Evolutionary conservation across 2,888 invertebrate species (phyloP), one percentile per base, ranked within the genome.

Genomic region (Hoplodrina blanda): DNA sequence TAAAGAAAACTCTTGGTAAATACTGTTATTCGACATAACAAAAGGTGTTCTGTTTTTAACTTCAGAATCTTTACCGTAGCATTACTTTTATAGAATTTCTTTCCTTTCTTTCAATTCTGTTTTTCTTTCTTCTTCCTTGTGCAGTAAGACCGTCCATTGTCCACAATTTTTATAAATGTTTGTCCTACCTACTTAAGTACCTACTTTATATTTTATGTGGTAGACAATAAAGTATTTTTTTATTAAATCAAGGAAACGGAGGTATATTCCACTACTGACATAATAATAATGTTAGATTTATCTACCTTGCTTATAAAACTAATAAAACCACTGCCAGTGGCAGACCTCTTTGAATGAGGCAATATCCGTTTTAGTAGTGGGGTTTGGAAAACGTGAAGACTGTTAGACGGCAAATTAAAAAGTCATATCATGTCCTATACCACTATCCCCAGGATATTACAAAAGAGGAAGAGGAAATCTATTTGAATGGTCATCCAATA

Each of bases 331-430:
- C 44, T 50, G 33, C 44, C 7, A 63, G 52, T 19, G 15, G 25
- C 44, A 20, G 44, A 25, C 50, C 41, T 61, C 44, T 60, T 19
- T 25, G 8, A 19, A 50, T 49, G 55, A 25, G 19, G 73, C 64
- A 64, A 73, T 73, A 73, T 73, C 59, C 50, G 54, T 33, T 44
- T 10, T 30, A 19, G 33, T 49, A 53, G 37, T 37, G 13, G n/a
- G 11, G 41, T 62, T 54, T 63, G 20, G 54, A 46, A 30, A 41
- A 49, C n/a, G n/a, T 20, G 37, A 54, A 41, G 41, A 17, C 20
- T 37, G 7, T 17, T 52, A 13, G 8, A 15, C 15, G 6, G n/a
- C n/a, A 4, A 59, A 46, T 19, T 37, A 54, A 54, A 68, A 52
- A 15, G 15, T 61, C 19, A 54, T 30, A 17, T 17, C 54, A 37